phyloP scores from a whole-genome alignment of 2,888 invertebrate species.

The Spodoptera picta region DNA sequence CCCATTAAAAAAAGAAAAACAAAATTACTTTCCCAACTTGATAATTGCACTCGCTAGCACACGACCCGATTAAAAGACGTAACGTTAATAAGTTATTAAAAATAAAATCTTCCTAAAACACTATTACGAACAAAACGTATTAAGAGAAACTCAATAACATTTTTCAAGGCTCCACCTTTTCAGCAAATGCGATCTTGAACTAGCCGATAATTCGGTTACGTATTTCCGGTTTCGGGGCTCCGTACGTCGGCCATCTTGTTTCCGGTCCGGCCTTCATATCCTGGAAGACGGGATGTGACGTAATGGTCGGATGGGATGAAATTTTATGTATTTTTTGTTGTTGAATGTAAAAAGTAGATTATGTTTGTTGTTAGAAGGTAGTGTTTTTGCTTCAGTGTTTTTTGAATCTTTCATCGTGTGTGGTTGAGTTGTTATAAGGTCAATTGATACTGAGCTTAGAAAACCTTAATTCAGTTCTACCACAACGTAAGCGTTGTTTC shows the following conservation, averaged over 20 bases:
- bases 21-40: too few relatives aligned
- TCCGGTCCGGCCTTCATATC: conserved; percentile 60
- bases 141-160: conserved; percentile 8
- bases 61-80: too few relatives aligned
- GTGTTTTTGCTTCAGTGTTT: conserved; percentile 15
- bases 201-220: conserved; percentile 64
- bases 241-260: conserved; percentile 65
- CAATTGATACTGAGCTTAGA: too few relatives aligned
- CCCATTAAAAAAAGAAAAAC: too few relatives aligned
- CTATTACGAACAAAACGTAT: background rate
- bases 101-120: too few relatives aligned
- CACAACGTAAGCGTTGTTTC: too few relatives aligned
- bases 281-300: conserved; percentile 48
- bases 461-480: too few relatives aligned
- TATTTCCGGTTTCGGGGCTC: conserved; percentile 60
- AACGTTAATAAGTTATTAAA: too few relatives aligned
- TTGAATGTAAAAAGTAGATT: conserved; percentile 2
- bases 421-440: too few relatives aligned
- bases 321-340: conserved; percentile 20
- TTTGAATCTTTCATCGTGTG: background rate
- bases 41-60: too few relatives aligned
- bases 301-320: conserved; percentile 30
- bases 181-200: conserved; percentile 17
- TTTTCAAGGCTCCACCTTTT: conserved; percentile 3
- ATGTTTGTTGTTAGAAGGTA: background rate